Evolutionary conservation across 2,113 vertebrate genomes (phyloP).

Genomic region (Chiloscyllium plagiosum): DNA sequence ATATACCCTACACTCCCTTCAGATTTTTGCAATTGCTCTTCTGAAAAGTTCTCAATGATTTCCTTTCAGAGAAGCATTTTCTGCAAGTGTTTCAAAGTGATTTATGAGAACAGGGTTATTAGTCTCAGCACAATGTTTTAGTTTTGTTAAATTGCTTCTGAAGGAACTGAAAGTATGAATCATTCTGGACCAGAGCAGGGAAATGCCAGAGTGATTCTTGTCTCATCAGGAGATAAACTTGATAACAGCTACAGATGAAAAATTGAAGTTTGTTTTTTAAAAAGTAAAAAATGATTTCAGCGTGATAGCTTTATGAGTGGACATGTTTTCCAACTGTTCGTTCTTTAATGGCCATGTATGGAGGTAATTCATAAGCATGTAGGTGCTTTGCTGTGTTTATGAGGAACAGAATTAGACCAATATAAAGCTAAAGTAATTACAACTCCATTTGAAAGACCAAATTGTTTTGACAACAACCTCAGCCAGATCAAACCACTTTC

Average conservation of each 20-base stretch:
- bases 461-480: neutral
- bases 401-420: neutral
- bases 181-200: neutral
- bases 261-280: neutral
- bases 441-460: neutral
- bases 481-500: neutral
- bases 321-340: neutral
- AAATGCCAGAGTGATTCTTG: neutral
- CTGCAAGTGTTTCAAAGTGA: neutral
- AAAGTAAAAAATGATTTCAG: neutral
- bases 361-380: neutral
- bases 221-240: neutral
- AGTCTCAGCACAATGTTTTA: neutral
- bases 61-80: neutral
- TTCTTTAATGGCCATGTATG: neutral
- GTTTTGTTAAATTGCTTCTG: neutral
- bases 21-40: neutral
- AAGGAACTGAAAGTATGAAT: neutral
- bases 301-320: neutral
- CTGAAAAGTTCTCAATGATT: neutral
- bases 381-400: neutral
- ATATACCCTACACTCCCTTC: neutral
- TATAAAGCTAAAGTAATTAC: neutral
- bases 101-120: neutral
- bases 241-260: neutral